Evolutionary conservation across 2,113 vertebrate species (phyloP), one percentile per base, ranked within the genome.

Genomic region (Aix galericulata): DNA sequence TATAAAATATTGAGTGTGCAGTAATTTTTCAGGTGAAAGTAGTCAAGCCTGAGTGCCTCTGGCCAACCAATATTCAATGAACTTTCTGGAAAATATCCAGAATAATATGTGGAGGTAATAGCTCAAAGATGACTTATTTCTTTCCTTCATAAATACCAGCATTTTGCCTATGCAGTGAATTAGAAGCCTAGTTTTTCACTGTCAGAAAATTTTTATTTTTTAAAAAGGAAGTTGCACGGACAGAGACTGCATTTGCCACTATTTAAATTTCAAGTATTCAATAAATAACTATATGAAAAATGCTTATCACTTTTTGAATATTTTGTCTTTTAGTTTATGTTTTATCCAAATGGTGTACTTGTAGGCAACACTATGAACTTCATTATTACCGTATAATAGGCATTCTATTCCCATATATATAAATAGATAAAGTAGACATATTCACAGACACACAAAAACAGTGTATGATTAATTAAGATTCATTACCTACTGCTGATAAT

Each of bases 311-410:
- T 85, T 91, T 63, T 23, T 38, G 15, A 89, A 78, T 72, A 72
- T 46, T 76, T 84, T 76, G 79, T 89, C 66, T 87, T 91, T 91
- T 83, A 74, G 88, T 92, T 81, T 85, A 68, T 73, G 48, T 89
- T 82, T 80, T 91, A 82, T 53, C 29, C 40, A 91, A 69, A 71
- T 38, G 55, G 4, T 55, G 17, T 40, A 76, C 26, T 42, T 87
- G 29, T 60, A 89, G 66, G 38, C 40, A 91, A 32, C 32, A 52
- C 6, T 64, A 52, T 32, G 29, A 52, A 46, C 31, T 68, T 4
- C 34, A 84, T 89, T 86, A 48, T 53, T 91, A 55, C 22, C 7
- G n/a, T n/a, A 67, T 44, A 63, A 64, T 56, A 79, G 26, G 21
- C 9, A 85, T 9, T 82, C 20, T 82, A 87, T 89, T 94, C 22